phyloP scores from a whole-genome alignment of 2,797 vertebrate species.

The Vireo griseus region DNA sequence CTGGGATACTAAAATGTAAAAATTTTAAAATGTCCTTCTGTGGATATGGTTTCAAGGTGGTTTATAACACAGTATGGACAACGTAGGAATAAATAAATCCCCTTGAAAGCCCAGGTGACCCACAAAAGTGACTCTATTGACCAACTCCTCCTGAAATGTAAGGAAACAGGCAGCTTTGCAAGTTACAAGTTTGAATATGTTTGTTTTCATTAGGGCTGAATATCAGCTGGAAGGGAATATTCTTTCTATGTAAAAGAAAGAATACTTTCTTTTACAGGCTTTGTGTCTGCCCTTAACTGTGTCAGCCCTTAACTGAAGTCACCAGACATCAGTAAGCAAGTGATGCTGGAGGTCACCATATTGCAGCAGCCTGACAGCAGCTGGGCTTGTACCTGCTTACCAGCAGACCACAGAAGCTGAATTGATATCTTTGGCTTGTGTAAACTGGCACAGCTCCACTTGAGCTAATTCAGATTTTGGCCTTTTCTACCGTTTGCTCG shows the following conservation, averaged over 20 bases:
- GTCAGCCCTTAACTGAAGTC: not conserved
- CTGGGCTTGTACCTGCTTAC: not conserved
- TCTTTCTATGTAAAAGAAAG: not conserved
- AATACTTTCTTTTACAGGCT: too few species aligned
- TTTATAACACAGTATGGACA: not conserved
- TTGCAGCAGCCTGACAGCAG: not conserved
- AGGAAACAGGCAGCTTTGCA: not conserved
- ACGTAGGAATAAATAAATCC: not conserved
- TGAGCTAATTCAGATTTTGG: constrained; percentile 19
- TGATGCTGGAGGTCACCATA: accelerated
- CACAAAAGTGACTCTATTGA: not conserved
- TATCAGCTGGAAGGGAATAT: not conserved
- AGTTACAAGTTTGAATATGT: not conserved
- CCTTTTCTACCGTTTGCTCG: constrained; percentile 13
- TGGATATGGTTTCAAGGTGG: not conserved
- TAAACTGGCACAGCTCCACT: not conserved
- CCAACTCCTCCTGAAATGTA: not conserved
- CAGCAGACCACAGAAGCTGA: not conserved
- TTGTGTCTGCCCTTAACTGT: not conserved
- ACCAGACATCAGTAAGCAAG: not conserved
- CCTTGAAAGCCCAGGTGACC: not conserved
- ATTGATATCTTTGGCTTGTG: not conserved
- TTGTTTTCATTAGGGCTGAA: not conserved
- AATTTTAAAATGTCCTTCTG: not conserved
- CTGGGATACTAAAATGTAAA: not conserved